Evolutionary conservation across 2,113 vertebrate species (phyloP), one percentile per base, ranked within the genome.

Genomic region (Sander lucioperca): DNA sequence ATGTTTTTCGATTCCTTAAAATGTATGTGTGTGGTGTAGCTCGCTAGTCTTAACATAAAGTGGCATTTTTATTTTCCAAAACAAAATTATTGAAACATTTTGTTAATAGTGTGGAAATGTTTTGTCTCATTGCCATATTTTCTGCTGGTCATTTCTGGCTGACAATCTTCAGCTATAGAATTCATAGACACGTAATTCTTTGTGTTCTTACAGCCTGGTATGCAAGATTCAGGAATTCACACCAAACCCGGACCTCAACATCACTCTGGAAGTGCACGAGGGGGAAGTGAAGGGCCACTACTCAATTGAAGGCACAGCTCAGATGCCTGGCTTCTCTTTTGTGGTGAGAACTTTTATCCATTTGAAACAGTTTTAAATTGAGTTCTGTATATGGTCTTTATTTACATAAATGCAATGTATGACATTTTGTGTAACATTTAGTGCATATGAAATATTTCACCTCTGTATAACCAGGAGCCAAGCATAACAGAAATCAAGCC

Each of bases 221-320:
- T 99, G 98, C 54, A 92, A 83, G 79, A 92, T 98, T 88, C 87
- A 0, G 77, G 59, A 4, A 39, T 54, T 0, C 72, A 82, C 21
- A 0, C 59, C 33, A 15, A 16, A 16, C 0, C 94, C 94, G 30
- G 87, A 91, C 0, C 94, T 96, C 0, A 57, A 90, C 0, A 88
- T 99, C 75, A 94, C 90, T 47, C 79, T 99, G 78, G 88, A 93
- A 0, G 95, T 99, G 68, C 39, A 92, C 1, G 95, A 98, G 83
- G 89, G 85, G 1, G 0, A 81, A 0, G 53, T 62, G 25, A 27
- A 77, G 23, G 93, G 64, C 0, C 47, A 69, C 54, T 99, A 96
- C 90, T 90, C 19, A 0, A 92, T 99, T 47, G 66, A 84, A 0
- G 98, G 98, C 71, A 93, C 87, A 0, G 71, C 95, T n/a, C 27